These are phyloP conservation scores for Acleris laterana DNA, from an alignment of 2,888 invertebrate genomes.

Conservation along the genomic window DNA sequence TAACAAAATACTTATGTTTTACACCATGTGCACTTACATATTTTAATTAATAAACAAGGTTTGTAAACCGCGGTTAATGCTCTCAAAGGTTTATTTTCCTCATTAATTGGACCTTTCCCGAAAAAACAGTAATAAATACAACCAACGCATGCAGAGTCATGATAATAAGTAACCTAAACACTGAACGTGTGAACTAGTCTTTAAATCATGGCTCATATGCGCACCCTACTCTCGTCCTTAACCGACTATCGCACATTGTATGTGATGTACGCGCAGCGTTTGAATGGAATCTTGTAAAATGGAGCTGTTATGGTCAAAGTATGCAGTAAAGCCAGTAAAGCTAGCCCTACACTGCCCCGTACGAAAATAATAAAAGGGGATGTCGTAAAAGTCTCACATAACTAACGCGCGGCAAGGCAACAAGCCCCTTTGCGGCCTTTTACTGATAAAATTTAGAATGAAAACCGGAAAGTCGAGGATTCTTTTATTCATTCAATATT, in stretches of 20 bases:
- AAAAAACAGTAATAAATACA: no score
- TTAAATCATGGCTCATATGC: background rate
- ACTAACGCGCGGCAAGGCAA: conserved; percentile 16
- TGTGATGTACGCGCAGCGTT: background rate
- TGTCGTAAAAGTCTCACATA: conserved; percentile 27
- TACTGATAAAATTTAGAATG: conserved; percentile 23
- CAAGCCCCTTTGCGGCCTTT: conserved; percentile 15
- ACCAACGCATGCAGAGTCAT: no score
- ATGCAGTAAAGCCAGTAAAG: conserved; percentile 29
- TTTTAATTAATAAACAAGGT: no score
- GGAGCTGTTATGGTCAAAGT: conserved; percentile 13
- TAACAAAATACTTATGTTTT: no score
- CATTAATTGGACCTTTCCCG: no score
- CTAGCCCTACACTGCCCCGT: conserved; percentile 7
- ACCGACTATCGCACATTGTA: conserved; percentile 9
- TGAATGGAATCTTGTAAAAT: conserved; percentile 26
- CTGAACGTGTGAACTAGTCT: no score
- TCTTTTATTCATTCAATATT: conserved; percentile 34
- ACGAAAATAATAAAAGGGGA: conserved; percentile 27
- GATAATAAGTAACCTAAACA: no score
- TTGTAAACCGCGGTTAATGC: no score
- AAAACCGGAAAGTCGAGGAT: conserved; percentile 16
- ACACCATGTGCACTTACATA: no score
- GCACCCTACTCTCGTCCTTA: background rate
- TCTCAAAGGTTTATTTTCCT: no score